Evolutionary conservation across 1,140 invertebrate species (phyloP).

Genomic region (Nasonia longicornis): DNA sequence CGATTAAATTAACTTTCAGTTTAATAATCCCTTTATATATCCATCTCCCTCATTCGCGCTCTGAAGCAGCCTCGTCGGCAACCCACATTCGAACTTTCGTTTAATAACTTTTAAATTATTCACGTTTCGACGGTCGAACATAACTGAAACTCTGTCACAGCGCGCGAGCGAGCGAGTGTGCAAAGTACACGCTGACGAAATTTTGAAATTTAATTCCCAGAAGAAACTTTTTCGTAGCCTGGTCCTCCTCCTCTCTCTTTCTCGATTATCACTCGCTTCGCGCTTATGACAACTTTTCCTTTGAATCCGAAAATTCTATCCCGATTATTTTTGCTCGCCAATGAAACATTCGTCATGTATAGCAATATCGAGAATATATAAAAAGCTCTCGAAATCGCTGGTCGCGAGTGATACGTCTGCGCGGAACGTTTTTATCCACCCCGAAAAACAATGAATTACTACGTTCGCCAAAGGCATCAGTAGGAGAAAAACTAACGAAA

Average conservation of each 20-base stretch:
- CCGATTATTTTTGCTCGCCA: not conserved
- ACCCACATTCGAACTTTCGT: not conserved
- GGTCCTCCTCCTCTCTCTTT: not conserved
- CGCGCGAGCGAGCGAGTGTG: no score
- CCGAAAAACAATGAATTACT: not conserved
- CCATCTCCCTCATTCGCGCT: not conserved
- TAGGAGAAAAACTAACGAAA: not conserved
- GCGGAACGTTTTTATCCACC: no score
- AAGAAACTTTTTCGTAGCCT: not conserved
- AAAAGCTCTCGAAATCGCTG: no score
- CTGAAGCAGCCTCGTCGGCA: not conserved
- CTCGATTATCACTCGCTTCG: not conserved
- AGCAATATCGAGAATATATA: no score
- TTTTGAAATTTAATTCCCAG: not conserved
- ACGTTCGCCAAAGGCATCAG: not conserved
- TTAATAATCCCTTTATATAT: slow-evolving; percentile 1
- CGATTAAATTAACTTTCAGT: not conserved
- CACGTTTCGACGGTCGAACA: slow-evolving; percentile 2
- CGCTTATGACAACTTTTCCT: not conserved
- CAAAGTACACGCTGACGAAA: not conserved
- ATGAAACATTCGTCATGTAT: no score
- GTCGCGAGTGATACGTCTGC: no score
- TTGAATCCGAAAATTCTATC: not conserved
- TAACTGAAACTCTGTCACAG: not conserved
- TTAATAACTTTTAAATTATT: slow-evolving; percentile 5